phyloP scores from a whole-genome alignment of 2,888 invertebrate species.

The Pseudolycoriella hygida region DNA sequence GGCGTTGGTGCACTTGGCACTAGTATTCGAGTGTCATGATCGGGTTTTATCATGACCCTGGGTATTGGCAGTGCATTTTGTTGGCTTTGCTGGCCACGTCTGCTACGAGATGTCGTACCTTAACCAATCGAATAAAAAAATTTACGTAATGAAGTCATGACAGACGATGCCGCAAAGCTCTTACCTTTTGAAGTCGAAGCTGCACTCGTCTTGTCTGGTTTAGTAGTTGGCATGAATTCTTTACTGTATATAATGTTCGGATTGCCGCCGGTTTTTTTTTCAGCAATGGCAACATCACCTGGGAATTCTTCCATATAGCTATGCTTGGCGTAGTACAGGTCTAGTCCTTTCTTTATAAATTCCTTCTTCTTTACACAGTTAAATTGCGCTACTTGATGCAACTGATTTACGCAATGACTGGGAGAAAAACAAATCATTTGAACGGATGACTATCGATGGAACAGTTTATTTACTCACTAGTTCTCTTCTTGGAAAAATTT shows the following conservation, averaged over 20 bases:
- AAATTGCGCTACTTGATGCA: no score
- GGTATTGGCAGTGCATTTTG: background rate
- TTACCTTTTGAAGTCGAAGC: background rate
- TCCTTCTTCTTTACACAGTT: conserved; percentile 58
- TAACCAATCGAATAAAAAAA: no score
- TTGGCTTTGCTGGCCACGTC: background rate
- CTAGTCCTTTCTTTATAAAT: conserved; percentile 63
- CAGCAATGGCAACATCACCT: conserved; percentile 55
- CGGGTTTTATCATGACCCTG: background rate
- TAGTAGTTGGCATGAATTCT: conserved; percentile 33
- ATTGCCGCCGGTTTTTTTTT: conserved; percentile 51
- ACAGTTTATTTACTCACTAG: conserved; percentile 40
- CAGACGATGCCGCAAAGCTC: no score
- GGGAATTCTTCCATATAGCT: conserved; percentile 65
- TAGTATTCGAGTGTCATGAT: background rate
- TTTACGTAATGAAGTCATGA: no score
- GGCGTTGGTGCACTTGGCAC: conserved; percentile 11
- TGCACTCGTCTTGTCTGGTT: conserved; percentile 12
- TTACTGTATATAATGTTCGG: conserved; percentile 46
- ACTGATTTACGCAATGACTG: no score
- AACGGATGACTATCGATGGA: no score
- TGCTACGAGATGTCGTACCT: no score
- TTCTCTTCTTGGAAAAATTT: conserved; percentile 72
- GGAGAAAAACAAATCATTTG: no score
- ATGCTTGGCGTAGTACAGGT: conserved; percentile 41